Evolutionary conservation across 2,113 vertebrate species (phyloP).

Genomic region (Corapipo altera): DNA sequence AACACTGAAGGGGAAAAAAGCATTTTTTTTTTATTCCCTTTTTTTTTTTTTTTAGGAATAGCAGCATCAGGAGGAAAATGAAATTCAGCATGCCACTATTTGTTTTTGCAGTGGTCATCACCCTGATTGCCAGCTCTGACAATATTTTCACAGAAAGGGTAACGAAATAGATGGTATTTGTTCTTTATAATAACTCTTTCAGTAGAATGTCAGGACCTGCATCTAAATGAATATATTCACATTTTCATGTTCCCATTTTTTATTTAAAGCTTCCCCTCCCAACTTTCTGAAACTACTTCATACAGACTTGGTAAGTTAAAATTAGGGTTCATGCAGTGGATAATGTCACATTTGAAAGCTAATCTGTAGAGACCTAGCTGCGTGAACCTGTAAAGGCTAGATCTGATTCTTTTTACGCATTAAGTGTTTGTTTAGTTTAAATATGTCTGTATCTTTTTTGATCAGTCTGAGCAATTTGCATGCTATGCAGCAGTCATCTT

Average conservation of each 20-base stretch:
- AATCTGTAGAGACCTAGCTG: conserved; percentile 43
- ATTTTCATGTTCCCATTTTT: conserved; percentile 56
- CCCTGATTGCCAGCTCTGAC: conserved; percentile 61
- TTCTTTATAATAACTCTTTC: conserved; percentile 57
- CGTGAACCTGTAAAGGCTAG: conserved; percentile 56
- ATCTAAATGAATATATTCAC: conserved; percentile 43
- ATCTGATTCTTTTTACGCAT: conserved; percentile 23
- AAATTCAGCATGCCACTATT: conserved; percentile 55
- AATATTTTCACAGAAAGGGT: conserved; percentile 68
- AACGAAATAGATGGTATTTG: conserved; percentile 61
- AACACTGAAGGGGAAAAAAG: conserved; percentile 48
- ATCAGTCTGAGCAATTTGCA: conserved; percentile 72
- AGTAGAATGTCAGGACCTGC: conserved; percentile 24
- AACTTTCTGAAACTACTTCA: conserved; percentile 53
- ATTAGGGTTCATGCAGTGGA: conserved; percentile 17
- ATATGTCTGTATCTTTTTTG: conserved; percentile 65
- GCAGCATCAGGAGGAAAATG: conserved; percentile 44
- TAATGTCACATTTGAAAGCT: conserved; percentile 45
- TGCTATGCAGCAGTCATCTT: conserved; percentile 71
- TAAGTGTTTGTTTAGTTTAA: conserved; percentile 71
- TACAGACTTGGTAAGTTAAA: conserved; percentile 35
- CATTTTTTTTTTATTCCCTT: not conserved
- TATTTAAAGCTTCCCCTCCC: conserved; percentile 52
- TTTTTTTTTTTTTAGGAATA: not conserved
- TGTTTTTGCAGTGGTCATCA: conserved; percentile 60